Evolutionary conservation across 2,113 vertebrate species (phyloP).

Genomic region (Myxocyprinus asiaticus): DNA sequence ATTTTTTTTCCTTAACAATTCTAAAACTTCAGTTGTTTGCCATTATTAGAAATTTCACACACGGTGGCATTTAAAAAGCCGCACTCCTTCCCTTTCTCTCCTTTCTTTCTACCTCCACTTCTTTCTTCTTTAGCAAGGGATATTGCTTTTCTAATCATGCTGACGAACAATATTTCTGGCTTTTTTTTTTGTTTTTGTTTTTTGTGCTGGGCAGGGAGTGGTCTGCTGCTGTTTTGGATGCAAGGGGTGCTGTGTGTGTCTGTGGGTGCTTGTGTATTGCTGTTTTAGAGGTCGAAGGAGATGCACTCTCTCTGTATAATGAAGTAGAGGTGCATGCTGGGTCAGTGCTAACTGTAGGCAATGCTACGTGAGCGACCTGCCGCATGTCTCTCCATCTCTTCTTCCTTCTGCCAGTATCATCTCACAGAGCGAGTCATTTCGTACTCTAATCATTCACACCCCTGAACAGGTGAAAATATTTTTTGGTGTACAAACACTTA

Average conservation of each 20-base stretch:
- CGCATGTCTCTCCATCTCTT: not conserved
- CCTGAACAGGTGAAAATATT: not conserved
- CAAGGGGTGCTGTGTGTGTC: conserved; percentile 22
- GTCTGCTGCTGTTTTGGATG: conserved; percentile 44
- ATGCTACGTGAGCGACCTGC: conserved; percentile 17
- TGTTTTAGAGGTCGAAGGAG: conserved; percentile 45
- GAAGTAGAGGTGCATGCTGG: conserved; percentile 21
- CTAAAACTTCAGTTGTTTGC: not conserved
- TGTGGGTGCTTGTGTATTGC: conserved; percentile 19
- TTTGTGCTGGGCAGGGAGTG: conserved; percentile 48
- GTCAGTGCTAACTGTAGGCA: conserved; percentile 35
- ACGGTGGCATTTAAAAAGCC: conserved; percentile 22
- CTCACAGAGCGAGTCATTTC: not conserved
- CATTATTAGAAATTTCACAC: not conserved
- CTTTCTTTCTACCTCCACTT: conserved; percentile 44
- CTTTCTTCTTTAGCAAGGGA: conserved; percentile 55
- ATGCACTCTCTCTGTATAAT: conserved; percentile 49
- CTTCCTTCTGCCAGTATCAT: not conserved
- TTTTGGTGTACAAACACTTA: not conserved
- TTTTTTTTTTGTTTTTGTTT: conserved; percentile 71
- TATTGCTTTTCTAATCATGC: conserved; percentile 80
- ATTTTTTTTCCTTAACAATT: not conserved
- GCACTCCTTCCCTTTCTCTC: conserved; percentile 20
- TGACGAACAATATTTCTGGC: conserved; percentile 74
- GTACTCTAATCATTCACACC: not conserved